phyloP scores from a whole-genome alignment of 2,797 vertebrate genomes.

The Microctenopoma steveboyesi region DNA sequence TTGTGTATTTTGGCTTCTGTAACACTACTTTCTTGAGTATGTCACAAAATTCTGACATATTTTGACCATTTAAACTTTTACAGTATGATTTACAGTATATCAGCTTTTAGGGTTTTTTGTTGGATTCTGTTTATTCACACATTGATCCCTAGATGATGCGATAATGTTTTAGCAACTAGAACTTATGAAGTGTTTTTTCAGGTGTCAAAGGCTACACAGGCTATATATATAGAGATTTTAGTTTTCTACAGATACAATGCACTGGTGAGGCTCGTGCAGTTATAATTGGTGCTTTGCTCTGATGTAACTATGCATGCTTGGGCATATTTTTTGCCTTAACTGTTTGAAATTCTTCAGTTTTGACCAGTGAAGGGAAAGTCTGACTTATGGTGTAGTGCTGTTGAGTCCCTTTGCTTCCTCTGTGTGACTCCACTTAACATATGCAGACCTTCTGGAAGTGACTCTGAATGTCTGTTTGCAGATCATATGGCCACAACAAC shows the following conservation, averaged over 20 bases:
- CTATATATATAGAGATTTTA: neutral
- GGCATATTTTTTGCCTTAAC: too few species aligned
- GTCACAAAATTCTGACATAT: neutral
- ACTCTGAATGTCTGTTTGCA: neutral
- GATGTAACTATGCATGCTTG: too few species aligned
- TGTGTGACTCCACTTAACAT: neutral
- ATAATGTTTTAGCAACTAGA: too few species aligned
- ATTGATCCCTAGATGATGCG: neutral
- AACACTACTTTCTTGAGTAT: neutral
- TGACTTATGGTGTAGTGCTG: neutral
- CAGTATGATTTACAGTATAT: neutral
- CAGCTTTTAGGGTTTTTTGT: slow-evolving; percentile 4
- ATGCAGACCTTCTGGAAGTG: slow-evolving; percentile 16
- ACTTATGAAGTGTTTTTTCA: neutral
- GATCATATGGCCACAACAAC: too few species aligned
- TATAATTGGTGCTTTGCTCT: neutral
- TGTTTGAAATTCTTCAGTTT: neutral
- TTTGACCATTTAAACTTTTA: neutral
- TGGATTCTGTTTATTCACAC: neutral
- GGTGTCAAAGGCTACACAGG: neutral
- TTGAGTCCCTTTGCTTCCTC: neutral
- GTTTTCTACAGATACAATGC: neutral
- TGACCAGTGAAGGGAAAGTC: neutral
- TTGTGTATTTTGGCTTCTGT: too few species aligned
- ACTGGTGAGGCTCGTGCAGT: neutral